A percentile compares a stretch with the other conserved stretches of the same genome.
Evolutionary conservation across 2,113 vertebrate species (phyloP).

Genomic region (Laticauda laticaudata): DNA sequence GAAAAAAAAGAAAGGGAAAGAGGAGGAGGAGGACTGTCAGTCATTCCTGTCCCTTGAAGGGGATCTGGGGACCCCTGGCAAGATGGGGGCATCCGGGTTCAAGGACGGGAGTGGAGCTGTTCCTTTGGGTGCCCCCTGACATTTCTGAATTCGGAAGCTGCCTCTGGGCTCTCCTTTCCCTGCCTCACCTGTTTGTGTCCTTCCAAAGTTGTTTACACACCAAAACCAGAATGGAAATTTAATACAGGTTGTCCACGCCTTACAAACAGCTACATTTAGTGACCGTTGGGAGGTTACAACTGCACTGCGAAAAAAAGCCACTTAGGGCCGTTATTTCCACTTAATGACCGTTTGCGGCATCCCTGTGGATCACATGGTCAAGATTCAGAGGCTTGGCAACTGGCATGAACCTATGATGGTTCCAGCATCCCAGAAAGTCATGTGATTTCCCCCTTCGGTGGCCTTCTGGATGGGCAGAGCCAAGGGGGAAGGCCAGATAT

Average conservation of each 20-base stretch:
- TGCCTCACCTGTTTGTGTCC: background rate
- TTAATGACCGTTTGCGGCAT: background rate
- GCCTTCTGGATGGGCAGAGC: too few relatives aligned
- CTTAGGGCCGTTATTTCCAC: background rate
- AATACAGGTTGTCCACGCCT: background rate
- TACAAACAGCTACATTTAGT: background rate
- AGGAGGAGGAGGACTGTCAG: too few relatives aligned
- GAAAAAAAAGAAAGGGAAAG: too few relatives aligned
- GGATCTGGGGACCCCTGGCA: background rate
- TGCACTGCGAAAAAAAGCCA: accelerated
- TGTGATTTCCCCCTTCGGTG: background rate
- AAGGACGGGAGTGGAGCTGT: background rate
- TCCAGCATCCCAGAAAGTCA: background rate
- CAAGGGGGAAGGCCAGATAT: too few relatives aligned
- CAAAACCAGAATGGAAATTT: background rate
- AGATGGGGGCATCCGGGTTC: background rate
- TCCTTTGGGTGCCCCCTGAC: background rate
- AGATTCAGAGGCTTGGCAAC: background rate
- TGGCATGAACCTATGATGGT: background rate
- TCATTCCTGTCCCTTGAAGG: background rate
- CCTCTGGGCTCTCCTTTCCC: background rate
- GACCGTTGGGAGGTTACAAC: background rate
- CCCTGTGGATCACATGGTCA: accelerated
- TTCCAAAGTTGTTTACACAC: background rate
- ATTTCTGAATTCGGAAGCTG: background rate